phyloP scores from a whole-genome alignment of 1,140 invertebrate species.

The Planococcus citri region DNA sequence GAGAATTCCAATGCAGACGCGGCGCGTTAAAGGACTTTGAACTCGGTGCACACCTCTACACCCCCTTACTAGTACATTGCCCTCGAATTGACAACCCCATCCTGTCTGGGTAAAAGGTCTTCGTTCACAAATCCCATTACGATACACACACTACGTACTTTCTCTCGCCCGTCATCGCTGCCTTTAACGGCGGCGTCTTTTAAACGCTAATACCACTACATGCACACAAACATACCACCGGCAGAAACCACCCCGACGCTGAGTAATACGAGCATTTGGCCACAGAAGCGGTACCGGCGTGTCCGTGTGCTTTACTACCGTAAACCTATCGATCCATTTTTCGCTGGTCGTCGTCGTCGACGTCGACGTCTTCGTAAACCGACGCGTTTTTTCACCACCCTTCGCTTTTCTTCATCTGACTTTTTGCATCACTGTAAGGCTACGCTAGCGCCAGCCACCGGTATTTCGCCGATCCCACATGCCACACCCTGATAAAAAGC shows the following conservation, averaged over 20 bases:
- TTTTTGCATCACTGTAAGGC: no score
- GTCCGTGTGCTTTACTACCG: not conserved
- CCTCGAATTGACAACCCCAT: conserved; percentile 1
- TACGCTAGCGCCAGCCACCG: no score
- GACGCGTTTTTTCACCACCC: no score
- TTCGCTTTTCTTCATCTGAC: no score
- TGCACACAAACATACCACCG: not conserved
- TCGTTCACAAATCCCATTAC: conserved; percentile 6
- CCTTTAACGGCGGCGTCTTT: no score
- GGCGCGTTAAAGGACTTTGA: not conserved
- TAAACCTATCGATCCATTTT: not conserved
- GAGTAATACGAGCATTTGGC: no score
- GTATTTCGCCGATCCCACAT: not conserved
- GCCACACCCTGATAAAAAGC: not conserved
- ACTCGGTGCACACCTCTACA: not conserved
- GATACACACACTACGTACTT: not conserved
- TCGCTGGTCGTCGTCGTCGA: no score
- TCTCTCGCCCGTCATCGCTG: no score
- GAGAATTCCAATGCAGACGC: not conserved
- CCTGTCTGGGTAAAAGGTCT: conserved; percentile 1
- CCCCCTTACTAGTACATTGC: not conserved
- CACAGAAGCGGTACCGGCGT: no score
- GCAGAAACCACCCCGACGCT: no score
- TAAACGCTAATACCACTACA: no score
- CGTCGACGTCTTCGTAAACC: no score